Evolutionary conservation across 2,113 vertebrate species (phyloP).

Genomic region (Pachycephala philippinensis): DNA sequence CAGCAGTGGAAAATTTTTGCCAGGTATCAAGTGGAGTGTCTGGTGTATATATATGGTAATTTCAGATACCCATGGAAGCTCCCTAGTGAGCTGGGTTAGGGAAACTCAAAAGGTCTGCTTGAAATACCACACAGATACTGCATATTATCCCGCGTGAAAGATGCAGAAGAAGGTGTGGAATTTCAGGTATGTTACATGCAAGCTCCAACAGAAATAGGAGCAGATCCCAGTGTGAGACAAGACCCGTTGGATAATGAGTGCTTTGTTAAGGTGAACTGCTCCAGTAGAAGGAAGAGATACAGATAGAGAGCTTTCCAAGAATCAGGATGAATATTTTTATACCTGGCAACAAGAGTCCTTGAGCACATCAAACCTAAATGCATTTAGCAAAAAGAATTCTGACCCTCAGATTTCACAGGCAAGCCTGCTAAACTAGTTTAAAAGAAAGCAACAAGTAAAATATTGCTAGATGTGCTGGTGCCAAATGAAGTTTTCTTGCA

Average conservation of each 20-base stretch:
- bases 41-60: background rate
- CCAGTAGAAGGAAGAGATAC: background rate
- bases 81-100: background rate
- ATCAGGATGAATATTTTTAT: background rate
- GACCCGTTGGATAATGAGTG: rapidly evolving
- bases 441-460: background rate
- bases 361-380: background rate
- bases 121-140: background rate
- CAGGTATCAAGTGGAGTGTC: background rate
- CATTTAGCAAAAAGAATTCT: background rate
- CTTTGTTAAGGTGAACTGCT: background rate
- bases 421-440: background rate
- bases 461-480: background rate
- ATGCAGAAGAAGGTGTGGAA: background rate
- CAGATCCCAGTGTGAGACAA: rapidly evolving
- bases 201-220: background rate
- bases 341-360: background rate
- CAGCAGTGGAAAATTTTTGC: background rate
- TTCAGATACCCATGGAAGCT: background rate
- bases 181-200: background rate
- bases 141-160: background rate
- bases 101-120: background rate
- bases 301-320: background rate
- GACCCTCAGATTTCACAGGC: background rate
- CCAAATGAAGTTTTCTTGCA: background rate